Percentiles rank a stretch among this genome's conserved stretches.
phyloP scores from a whole-genome alignment of 2,797 vertebrate genomes.

The Pangasius krempfi region DNA sequence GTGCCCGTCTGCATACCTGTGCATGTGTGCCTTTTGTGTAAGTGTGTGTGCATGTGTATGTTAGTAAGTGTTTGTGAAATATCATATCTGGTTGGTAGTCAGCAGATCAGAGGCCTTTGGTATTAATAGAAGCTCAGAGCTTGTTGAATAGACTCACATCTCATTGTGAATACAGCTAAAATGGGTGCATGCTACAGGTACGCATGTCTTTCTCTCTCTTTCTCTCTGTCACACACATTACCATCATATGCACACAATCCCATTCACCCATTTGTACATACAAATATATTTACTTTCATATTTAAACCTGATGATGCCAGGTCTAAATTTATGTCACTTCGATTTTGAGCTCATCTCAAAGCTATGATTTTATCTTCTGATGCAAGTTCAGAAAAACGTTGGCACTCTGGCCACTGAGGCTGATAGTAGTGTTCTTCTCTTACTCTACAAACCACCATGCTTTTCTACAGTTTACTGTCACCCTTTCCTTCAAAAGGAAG shows the following conservation, averaged over 20 bases:
- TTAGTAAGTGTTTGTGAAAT: constrained; percentile 67
- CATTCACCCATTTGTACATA: not conserved
- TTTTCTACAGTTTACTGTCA: constrained; percentile 41
- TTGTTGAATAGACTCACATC: constrained; percentile 64
- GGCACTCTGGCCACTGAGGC: not conserved
- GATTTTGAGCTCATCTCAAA: not conserved
- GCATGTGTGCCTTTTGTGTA: constrained; percentile 17
- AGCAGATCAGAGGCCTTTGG: constrained; percentile 60
- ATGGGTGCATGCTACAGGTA: constrained; percentile 51
- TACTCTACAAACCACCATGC: not conserved
- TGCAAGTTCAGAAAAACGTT: constrained; percentile 4
- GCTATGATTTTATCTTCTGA: constrained; percentile 17
- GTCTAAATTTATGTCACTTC: not conserved
- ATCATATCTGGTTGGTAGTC: constrained; percentile 63
- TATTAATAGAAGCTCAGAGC: constrained; percentile 67
- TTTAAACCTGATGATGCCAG: not conserved
- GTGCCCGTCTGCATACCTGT: not conserved
- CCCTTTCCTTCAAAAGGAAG: constrained; percentile 25
- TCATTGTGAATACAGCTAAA: constrained; percentile 67
- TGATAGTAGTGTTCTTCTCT: constrained; percentile 6
- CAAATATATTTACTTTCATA: not conserved
- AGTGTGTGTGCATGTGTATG: constrained; percentile 52
- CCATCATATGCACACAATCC: constrained; percentile 3
- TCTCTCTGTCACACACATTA: not conserved
- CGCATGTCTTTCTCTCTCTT: constrained; percentile 34